Evolutionary conservation across 2,113 vertebrate genomes (phyloP).

Genomic region (Burhinus oedicnemus): DNA sequence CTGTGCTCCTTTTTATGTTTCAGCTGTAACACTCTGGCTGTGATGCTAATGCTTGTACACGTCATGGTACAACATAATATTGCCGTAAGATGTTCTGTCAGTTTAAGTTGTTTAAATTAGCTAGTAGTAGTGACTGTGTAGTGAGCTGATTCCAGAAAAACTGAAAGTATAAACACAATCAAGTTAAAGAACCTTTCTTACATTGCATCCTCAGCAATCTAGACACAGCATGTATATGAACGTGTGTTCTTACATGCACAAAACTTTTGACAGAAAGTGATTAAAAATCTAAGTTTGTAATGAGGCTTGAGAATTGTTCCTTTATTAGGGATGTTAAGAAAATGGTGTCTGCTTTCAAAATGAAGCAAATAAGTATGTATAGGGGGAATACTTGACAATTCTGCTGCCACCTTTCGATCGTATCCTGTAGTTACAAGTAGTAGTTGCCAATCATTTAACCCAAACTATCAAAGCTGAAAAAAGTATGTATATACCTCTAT

Average conservation of each 20-base stretch:
- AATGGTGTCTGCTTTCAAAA: background rate
- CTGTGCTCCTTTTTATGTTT: conserved; percentile 22
- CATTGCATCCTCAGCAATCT: background rate
- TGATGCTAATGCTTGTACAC: conserved; percentile 2
- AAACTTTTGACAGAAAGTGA: background rate
- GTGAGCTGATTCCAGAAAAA: background rate
- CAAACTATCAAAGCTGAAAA: background rate
- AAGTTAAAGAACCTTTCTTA: background rate
- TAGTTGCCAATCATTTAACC: background rate
- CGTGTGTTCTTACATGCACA: background rate
- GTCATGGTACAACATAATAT: background rate
- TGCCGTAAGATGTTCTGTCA: conserved; percentile 7
- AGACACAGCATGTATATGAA: background rate
- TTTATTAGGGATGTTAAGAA: background rate
- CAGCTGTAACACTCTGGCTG: background rate
- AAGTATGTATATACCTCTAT: background rate
- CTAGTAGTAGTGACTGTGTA: background rate
- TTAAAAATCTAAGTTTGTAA: background rate
- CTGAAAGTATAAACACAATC: background rate
- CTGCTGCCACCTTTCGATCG: conserved; percentile 50
- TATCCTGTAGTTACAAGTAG: conserved; percentile 28
- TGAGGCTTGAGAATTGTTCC: background rate
- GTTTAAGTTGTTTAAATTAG: conserved; percentile 34
- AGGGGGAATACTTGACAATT: background rate
- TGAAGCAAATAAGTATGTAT: background rate